These are phyloP conservation scores for Hybognathus amarus DNA, from an alignment of 2,797 vertebrate species.

Conservation along the genomic window DNA sequence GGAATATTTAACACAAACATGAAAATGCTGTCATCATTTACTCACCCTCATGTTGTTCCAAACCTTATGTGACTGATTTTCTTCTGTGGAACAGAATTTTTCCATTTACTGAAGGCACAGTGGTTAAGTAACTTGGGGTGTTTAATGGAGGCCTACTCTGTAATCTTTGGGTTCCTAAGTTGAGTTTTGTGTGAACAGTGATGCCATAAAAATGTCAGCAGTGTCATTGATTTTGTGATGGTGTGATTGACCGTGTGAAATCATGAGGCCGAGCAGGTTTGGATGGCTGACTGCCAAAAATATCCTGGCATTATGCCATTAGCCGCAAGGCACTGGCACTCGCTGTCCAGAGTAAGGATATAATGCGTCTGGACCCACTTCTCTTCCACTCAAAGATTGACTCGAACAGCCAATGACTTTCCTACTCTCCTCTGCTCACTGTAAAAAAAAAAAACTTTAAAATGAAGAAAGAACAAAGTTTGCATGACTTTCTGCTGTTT, in stretches of 20 bases:
- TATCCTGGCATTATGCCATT: conserved; percentile 32
- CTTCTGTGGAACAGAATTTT: not conserved
- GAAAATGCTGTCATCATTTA: not conserved
- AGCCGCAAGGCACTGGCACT: conserved; percentile 27
- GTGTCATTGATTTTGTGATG: conserved; percentile 35
- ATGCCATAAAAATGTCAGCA: conserved; percentile 17
- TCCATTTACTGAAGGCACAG: not conserved
- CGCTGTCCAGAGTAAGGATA: conserved; percentile 6
- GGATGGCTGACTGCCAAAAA: conserved; percentile 38
- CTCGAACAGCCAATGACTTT: not conserved
- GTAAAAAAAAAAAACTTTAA: not conserved
- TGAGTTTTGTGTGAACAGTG: conserved; percentile 6
- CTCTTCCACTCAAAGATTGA: conserved; percentile 8
- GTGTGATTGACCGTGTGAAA: conserved; percentile 32
- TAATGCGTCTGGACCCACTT: not conserved
- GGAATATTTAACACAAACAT: not conserved
- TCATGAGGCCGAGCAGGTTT: conserved; percentile 12
- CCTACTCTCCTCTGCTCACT: not conserved
- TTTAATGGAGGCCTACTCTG: not conserved
- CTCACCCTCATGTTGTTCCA: not conserved
- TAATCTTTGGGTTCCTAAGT: not conserved
- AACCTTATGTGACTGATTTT: not conserved
- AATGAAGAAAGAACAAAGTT: not conserved
- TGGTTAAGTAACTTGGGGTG: not conserved
- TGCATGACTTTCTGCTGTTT: not conserved